phyloP scores from a whole-genome alignment of 2,888 invertebrate species.

The Epicampocera succincta region DNA sequence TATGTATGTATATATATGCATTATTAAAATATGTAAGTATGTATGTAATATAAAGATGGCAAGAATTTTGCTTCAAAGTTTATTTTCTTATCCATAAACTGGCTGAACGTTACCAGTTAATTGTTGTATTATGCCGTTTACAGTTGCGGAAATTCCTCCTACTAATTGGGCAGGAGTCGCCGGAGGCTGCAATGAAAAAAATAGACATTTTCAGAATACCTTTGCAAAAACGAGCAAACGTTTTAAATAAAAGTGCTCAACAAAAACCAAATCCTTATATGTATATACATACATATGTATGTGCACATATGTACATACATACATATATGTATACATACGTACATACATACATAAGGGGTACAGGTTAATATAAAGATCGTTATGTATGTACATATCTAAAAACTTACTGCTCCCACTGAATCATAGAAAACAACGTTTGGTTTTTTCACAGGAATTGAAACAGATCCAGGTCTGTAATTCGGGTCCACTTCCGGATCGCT shows the following conservation, averaged over 20 bases:
- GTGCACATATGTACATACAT: no score
- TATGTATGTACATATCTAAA: no score
- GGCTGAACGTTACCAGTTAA: conserved; percentile 78
- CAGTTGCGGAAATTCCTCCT: conserved; percentile 78
- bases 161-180: conserved; percentile 77
- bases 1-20: no score
- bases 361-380: no score
- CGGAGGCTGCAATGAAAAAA: conserved; percentile 72
- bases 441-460: conserved; percentile 70
- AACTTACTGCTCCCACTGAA: conserved; percentile 76
- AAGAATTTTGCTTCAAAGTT: conserved; percentile 42
- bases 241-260: no score
- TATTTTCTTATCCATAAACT: conserved; percentile 74
- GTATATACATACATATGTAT: no score
- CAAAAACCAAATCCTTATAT: no score
- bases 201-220: neutral
- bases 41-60: no score
- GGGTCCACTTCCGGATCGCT: conserved; percentile 79
- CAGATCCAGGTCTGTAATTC: conserved; percentile 69
- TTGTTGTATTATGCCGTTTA: conserved; percentile 80
- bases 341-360: no score
- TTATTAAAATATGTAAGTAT: no score
- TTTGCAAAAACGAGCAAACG: no score
- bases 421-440: conserved; percentile 75
- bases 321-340: no score